These are phyloP conservation scores for Hyles vespertilio DNA, from an alignment of 1,140 invertebrate genomes.

Conservation along the genomic window DNA sequence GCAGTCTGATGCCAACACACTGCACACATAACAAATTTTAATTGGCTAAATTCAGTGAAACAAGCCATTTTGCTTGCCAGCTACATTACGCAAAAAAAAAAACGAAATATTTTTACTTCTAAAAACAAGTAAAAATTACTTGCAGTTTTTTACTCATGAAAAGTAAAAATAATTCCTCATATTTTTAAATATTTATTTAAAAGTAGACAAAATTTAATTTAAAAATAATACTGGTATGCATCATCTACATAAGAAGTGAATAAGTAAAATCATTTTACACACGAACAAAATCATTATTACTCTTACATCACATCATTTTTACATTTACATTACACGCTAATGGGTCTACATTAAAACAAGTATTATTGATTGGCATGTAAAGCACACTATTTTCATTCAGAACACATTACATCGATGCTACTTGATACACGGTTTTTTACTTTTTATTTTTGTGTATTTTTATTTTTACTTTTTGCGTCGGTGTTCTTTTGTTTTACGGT, in stretches of 20 bases:
- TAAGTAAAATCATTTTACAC: too few species aligned
- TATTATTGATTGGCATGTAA: constrained; percentile 25
- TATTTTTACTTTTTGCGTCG: too few species aligned
- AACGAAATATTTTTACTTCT: not conserved
- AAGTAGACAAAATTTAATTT: too few species aligned
- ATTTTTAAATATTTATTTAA: too few species aligned
- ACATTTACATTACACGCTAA: constrained; percentile 39
- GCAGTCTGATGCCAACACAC: constrained; percentile 63
- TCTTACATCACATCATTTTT: constrained; percentile 9
- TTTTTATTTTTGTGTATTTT: not conserved
- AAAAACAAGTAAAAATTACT: not conserved
- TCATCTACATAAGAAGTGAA: too few species aligned
- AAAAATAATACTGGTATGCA: too few species aligned
- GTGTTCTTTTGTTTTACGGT: too few species aligned
- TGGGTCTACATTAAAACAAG: constrained; percentile 47
- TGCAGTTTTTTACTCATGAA: not conserved
- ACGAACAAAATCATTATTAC: constrained; percentile 15
- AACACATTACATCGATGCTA: constrained; percentile 13
- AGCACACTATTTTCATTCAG: constrained; percentile 1
- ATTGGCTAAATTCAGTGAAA: constrained; percentile 21
- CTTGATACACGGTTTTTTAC: constrained; percentile 3
- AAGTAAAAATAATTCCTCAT: constrained; percentile 12
- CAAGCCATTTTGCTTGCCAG: not conserved
- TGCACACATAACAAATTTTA: constrained; percentile 51
- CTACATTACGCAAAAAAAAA: not conserved